Evolutionary conservation across 2,797 vertebrate genomes (phyloP), one percentile per base, ranked within the genome.

Genomic region (Lutjanus argentimaculatus): DNA sequence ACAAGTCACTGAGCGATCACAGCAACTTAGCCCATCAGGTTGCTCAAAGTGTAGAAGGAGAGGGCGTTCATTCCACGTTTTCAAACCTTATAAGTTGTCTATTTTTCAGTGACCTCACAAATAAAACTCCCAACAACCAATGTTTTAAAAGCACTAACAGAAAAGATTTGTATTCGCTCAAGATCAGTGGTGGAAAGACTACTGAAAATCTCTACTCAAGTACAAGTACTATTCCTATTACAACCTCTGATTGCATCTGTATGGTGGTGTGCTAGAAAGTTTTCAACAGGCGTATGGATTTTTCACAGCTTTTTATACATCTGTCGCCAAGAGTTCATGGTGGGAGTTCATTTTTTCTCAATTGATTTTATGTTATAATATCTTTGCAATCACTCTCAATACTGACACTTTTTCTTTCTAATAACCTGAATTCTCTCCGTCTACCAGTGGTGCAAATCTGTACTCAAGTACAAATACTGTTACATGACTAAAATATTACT

Each of bases 181-280:
- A 30, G 25, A 30, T 30, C 25, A 30, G 25, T 30, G 25, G 25
- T 30, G 25, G 25, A 30, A 30, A 30, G 25, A 30, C 2, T 30
- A 30, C 25, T 30, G 25, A 30, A 30, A 30, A 30, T 30, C 25
- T 30, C 2, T 30, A 30, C 25, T 30, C 25, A 30, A 30, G 25
- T 30, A 30, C 25, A 30, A 30, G 25, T 30, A 30, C 25, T 30
- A 30, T 30, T 30, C 2, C 25, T 62, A 62, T 51, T 12, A 68
- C 62, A 67, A 22, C 56, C 30, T 72, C 81, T 84, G 78, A 87
- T 83, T 85, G 68, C 40, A 79, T 79, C 53, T 72, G 30, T 46
- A 3, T 17, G 4, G 48, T 16, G 36, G 12, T 43, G 43, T 63
- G 57, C 19, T 49, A 2, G 19, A 64, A 43, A 19, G 9, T 52